These are phyloP conservation scores for Mesocricetus auratus DNA, from an alignment of 2,113 vertebrate genomes.

Conservation along the genomic window DNA sequence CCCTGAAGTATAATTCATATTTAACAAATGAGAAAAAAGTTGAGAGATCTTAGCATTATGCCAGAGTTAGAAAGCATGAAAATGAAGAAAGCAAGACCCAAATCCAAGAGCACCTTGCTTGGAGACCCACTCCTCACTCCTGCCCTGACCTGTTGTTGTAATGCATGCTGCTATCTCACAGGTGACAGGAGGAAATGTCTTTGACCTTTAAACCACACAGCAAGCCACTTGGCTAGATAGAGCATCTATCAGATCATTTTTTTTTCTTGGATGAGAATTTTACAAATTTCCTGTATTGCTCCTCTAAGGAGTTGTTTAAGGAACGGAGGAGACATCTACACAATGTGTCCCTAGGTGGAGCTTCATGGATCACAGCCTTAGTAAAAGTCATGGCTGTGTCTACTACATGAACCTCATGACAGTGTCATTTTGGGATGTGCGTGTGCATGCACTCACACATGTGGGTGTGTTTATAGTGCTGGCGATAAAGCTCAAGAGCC, in stretches of 20 bases:
- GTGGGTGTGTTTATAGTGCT: neutral
- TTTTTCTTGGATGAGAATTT: conserved; percentile 57
- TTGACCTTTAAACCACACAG: conserved; percentile 54
- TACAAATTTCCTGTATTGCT: conserved; percentile 43
- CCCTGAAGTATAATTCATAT: conserved; percentile 56
- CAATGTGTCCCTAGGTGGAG: neutral
- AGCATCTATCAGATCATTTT: neutral
- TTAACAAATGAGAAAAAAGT: conserved; percentile 55
- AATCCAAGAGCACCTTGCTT: neutral
- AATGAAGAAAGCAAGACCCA: conserved; percentile 27
- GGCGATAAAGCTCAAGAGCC: neutral
- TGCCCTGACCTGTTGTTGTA: neutral
- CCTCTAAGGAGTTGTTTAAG: neutral
- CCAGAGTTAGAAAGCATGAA: conserved; percentile 32
- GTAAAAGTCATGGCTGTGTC: neutral
- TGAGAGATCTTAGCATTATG: conserved; percentile 25
- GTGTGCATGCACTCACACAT: neutral
- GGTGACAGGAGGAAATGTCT: conserved; percentile 25
- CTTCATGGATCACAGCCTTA: neutral
- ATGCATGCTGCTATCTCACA: neutral
- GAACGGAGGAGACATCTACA: neutral
- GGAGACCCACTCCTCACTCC: neutral
- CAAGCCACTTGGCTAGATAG: neutral
- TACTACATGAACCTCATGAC: neutral
- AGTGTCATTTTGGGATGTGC: neutral